Evolutionary conservation across 2,797 vertebrate genomes (phyloP).

Genomic region (Sebastes vulpes): DNA sequence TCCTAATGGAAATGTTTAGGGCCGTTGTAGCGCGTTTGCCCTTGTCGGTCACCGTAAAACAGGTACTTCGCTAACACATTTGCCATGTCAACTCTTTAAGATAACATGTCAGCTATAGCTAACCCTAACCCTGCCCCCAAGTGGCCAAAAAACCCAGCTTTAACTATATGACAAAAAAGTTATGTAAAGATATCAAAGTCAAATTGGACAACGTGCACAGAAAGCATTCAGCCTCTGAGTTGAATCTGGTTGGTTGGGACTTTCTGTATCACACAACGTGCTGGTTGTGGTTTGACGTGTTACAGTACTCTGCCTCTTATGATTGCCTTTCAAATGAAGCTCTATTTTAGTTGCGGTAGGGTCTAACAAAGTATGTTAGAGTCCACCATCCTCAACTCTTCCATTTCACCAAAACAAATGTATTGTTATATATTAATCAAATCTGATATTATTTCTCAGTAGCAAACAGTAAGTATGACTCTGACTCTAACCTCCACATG

Average conservation of each 20-base stretch:
- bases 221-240: neutral
- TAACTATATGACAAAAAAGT: neutral
- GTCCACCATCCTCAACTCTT: neutral
- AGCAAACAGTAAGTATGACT: neutral
- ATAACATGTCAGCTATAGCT: neutral
- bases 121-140: neutral
- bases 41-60: too few relatives aligned
- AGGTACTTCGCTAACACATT: too few relatives aligned
- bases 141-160: neutral
- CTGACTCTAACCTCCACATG: neutral
- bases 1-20: too few relatives aligned
- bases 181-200: neutral
- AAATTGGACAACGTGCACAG: neutral
- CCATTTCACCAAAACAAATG: neutral
- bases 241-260: neutral
- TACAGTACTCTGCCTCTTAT: neutral
- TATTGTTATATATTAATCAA: neutral
- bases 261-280: neutral
- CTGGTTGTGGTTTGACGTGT: neutral
- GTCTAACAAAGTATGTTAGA: too few relatives aligned
- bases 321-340: too few relatives aligned
- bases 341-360: too few relatives aligned
- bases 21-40: too few relatives aligned
- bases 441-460: neutral
- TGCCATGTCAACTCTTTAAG: neutral